Evolutionary conservation across 2,888 invertebrate genomes (phyloP), one percentile per base, ranked within the genome.

Genomic region (Folsomia manolachei): DNA sequence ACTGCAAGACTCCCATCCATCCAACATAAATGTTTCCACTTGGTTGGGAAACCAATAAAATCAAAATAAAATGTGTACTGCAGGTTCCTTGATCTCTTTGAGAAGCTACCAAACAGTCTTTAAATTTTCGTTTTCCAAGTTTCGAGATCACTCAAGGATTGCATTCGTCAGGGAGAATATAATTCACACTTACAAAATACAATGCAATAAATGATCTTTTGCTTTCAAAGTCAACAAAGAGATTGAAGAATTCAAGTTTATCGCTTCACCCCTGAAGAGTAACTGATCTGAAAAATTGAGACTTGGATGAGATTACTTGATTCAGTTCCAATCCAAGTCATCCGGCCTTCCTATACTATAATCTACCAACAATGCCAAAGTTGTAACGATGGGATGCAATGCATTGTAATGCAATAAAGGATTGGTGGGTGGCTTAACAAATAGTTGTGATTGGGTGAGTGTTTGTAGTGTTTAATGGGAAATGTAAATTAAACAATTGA

Each of bases 191-290:
- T 56, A 19, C 7, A 39, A 39, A 14, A 39, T 39, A n/a, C 39
- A 39, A 39, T 39, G n/a, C n/a, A n/a, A n/a, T n/a, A n/a, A 9
- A 39, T 39, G 14, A 9, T 39, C 39, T 14, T 39, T 39, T 14
- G 39, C 14, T 60, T 60, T n/a, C 60, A 19, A 19, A 19, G 60
- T 60, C 60, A 60, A 60, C 11, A 18, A 23, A 63, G 26, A 21
- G 52, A 66, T 39, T 25, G 21, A 66, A n/a, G n/a, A 52, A 66
- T 39, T 66, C 65, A 66, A 66, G 65, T 66, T 66, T 66, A 66
- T 66, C 65, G 19, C n/a, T 39, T 52, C 27, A 52, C 51, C 65
- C 52, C 52, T 21, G 23, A 66, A 66, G 39, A 39, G 24, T 39
- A 24, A 66, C 65, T 66, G 65, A 66, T 52, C 56, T n/a, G n/a